These are phyloP conservation scores for Anomalospiza imberbis DNA, from an alignment of 2,797 vertebrate species.

Conservation along the genomic window DNA sequence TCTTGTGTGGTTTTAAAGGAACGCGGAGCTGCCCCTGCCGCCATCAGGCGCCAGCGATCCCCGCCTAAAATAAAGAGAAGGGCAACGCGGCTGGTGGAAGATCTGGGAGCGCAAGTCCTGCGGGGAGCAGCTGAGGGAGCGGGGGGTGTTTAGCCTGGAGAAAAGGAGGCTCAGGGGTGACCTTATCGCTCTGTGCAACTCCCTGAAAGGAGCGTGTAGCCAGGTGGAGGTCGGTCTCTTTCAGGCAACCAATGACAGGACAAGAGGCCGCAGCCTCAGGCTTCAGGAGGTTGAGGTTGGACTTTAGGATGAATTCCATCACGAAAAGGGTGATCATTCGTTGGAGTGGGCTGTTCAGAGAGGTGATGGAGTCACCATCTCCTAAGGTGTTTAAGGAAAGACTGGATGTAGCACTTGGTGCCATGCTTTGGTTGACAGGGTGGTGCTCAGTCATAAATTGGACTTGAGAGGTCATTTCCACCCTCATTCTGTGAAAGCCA, in stretches of 20 bases:
- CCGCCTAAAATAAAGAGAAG: neutral
- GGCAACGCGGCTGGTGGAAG: rapidly evolving
- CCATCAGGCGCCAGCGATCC: neutral
- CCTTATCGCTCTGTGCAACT: neutral
- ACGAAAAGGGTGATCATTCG: neutral
- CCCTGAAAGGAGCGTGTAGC: no score
- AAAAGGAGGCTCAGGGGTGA: neutral
- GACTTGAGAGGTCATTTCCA: neutral
- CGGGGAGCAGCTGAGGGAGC: neutral
- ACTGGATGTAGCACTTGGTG: neutral
- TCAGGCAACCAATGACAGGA: neutral
- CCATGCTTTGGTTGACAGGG: neutral
- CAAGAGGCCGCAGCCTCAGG: neutral
- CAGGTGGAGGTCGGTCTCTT: neutral
- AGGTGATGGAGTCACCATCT: neutral
- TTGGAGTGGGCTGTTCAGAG: neutral
- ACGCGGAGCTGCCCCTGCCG: no score
- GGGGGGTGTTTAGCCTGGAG: neutral
- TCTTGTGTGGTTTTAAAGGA: rapidly evolving
- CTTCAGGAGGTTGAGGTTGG: neutral
- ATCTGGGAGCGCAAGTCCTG: neutral
- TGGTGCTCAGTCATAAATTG: neutral
- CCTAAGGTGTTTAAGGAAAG: neutral
- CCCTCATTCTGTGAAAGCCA: neutral
- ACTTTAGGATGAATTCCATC: neutral